These are phyloP conservation scores for Cylas formicarius DNA, from an alignment of 1,140 invertebrate genomes.

Conservation along the genomic window DNA sequence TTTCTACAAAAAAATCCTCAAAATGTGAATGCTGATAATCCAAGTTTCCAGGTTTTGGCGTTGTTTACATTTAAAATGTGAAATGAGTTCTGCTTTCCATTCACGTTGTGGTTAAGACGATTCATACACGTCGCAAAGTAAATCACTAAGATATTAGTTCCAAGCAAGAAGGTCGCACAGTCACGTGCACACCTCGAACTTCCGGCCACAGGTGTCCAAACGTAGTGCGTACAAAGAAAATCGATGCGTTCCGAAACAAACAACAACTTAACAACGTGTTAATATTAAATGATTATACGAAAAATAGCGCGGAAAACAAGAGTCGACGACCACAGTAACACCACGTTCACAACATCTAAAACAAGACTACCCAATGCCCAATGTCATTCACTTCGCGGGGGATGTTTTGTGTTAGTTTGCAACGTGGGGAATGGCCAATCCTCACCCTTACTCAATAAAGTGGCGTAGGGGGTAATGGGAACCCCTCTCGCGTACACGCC, in stretches of 20 bases:
- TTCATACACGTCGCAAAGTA: too few relatives aligned
- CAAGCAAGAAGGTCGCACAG: not conserved
- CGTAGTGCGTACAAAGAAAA: not conserved
- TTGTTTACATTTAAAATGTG: too few relatives aligned
- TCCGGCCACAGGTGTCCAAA: slow-evolving; percentile 6
- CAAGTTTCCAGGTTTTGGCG: too few relatives aligned
- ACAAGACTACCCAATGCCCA: slow-evolving; percentile 37
- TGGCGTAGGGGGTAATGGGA: slow-evolving; percentile 38
- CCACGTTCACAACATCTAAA: slow-evolving; percentile 42
- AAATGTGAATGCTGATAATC: too few relatives aligned
- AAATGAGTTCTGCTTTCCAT: too few relatives aligned
- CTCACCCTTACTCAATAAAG: slow-evolving; percentile 42
- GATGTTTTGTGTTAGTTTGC: slow-evolving; percentile 37
- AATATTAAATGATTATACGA: not conserved
- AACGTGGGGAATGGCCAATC: slow-evolving; percentile 37
- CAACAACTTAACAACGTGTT: not conserved
- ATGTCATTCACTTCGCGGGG: slow-evolving; percentile 32
- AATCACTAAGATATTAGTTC: slow-evolving; percentile 1
- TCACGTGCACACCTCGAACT: not conserved
- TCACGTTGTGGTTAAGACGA: too few relatives aligned
- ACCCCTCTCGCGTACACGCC: slow-evolving; percentile 28
- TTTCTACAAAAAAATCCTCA: too few relatives aligned
- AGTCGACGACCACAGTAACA: slow-evolving; percentile 40
- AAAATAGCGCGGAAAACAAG: slow-evolving; percentile 18
- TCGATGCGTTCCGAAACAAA: not conserved